Base-by-base conservation (phyloP, 2,113 vertebrate genomes). In the Micronycteris hirsuta region DNA sequence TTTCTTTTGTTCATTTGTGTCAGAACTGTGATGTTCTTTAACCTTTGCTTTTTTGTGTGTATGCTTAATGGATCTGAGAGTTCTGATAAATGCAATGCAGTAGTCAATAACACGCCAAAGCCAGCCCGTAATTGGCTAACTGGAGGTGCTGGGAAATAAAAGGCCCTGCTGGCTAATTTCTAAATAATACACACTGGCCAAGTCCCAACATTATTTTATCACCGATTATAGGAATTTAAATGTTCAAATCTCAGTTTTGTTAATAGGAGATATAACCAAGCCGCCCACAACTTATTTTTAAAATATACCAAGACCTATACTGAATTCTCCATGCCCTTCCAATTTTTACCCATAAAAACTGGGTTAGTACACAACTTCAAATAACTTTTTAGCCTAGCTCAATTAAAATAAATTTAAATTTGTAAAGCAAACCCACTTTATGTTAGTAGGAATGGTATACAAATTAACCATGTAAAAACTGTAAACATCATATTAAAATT, bases 401-500 rank as follows among this genome's bases (percentile, higher is more conserved):
- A 97, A 97, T 96, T 97, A 97, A 97, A 98, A 78, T 56, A 89
- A 91, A 96, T 96, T 97, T 96, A 96, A 96, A 86, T 97, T 96
- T 95, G n/a, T 70, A 97, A 97, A 97, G 26, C 58, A 95, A 24
- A 82, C 67, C 93, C 93, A 74, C n/a, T 86, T 56, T 63, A 85
- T 93, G 52, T 82, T 97, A 84, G 67, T 76, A 84, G 81, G 95
- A 98, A 98, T 97, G 67, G 77, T 94, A 88, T 96, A 94, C 4
- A 97, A 95, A 43, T 93, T 96, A 98, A 97, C 70, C 91, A 93
- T 67, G 92, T 97, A 94, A 98, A 97, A 96, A 76, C 81, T 97
- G 96, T 97, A 97, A 96, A 96, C 71, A 96, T 97, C 85, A 91
- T 97, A 96, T 90, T 97, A 96, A 98, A 98, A 97, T 97, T 97